A percentile compares a stretch with the other conserved stretches of the same genome.
Evolutionary conservation across 2,888 invertebrate genomes (phyloP).

Genomic region (Cantharis rufa): DNA sequence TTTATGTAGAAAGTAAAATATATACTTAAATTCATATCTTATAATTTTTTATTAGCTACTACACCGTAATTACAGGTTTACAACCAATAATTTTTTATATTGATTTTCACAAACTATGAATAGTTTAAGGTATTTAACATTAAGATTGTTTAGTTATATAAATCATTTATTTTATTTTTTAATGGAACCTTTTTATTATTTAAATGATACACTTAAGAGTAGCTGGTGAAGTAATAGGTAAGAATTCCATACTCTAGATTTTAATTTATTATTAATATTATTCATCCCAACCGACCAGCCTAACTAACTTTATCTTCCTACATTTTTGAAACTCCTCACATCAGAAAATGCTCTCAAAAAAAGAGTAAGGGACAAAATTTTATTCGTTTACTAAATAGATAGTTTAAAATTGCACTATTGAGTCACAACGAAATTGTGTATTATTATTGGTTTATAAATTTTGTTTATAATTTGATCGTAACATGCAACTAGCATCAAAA

Average conservation of each 20-base stretch:
- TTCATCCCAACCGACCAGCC: background rate
- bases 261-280: background rate
- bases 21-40: background rate
- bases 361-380: background rate
- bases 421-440: background rate
- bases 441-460: background rate
- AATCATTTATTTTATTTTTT: background rate
- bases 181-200: background rate
- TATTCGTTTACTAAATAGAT: background rate
- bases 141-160: background rate
- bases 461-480: background rate
- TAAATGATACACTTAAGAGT: background rate
- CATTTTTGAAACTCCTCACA: background rate
- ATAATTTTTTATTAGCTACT: background rate
- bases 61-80: background rate
- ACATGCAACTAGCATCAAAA: background rate
- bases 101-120: background rate
- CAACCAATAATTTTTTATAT: background rate
- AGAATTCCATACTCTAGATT: background rate
- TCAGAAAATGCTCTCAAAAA: background rate
- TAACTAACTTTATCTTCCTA: background rate
- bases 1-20: background rate
- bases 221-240: background rate
- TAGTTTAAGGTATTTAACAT: background rate
- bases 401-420: background rate